These are phyloP conservation scores for Formicarius rufipectus DNA, from an alignment of 2,113 vertebrate genomes.

Conservation along the genomic window DNA sequence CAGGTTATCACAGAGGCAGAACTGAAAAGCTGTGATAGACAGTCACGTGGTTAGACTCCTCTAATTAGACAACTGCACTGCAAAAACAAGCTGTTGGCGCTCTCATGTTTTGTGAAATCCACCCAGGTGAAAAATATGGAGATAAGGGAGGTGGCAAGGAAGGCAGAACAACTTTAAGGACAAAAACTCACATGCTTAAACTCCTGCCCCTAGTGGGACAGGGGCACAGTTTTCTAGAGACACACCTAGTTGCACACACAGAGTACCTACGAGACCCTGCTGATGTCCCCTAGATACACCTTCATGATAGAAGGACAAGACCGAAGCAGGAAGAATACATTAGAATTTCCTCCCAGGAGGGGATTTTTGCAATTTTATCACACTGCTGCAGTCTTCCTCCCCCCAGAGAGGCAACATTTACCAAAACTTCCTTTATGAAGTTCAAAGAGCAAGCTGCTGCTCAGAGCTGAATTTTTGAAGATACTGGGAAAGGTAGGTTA, in stretches of 20 bases:
- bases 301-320: background rate
- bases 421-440: conserved; percentile 42
- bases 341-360: background rate
- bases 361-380: conserved; percentile 41
- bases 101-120: background rate
- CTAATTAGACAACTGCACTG: background rate
- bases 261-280: background rate
- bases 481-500: background rate
- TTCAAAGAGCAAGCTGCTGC: conserved; percentile 23
- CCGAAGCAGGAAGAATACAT: background rate
- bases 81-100: background rate
- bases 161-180: background rate
- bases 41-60: background rate
- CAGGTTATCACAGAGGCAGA: background rate
- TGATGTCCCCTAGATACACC: background rate
- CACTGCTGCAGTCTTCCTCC: background rate
- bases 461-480: background rate
- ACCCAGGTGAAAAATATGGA: background rate
- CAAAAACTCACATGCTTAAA: background rate
- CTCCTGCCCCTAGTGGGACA: background rate
- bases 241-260: background rate
- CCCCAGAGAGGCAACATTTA: conserved; percentile 30
- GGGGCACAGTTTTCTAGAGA: background rate
- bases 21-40: background rate
- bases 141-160: background rate